phyloP scores from a whole-genome alignment of 2,888 invertebrate species.

The Microchrysa polita region DNA sequence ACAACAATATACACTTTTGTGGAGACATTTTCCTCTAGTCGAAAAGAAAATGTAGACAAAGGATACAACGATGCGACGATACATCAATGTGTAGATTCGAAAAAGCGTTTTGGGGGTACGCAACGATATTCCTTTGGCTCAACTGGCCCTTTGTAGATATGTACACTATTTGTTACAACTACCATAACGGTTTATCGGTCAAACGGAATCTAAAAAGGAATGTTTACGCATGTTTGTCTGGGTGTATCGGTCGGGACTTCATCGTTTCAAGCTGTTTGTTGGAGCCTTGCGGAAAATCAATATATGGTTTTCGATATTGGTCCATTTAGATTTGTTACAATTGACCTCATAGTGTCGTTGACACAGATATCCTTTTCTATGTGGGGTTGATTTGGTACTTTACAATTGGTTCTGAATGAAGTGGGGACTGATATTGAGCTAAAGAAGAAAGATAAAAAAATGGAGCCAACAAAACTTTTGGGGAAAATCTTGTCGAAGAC shows the following conservation, averaged over 20 bases:
- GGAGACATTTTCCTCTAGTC: not conserved
- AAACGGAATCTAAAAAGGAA: not conserved
- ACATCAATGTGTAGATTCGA: too few relatives aligned
- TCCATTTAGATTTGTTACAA: slow-evolving; percentile 5
- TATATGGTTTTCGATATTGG: not conserved
- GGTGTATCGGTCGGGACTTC: not conserved
- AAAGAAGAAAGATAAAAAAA: too few relatives aligned
- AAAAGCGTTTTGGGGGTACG: too few relatives aligned
- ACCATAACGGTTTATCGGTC: not conserved
- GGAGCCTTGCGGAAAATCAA: too few relatives aligned
- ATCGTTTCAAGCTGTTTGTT: not conserved
- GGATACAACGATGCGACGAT: too few relatives aligned
- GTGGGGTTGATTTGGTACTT: not conserved
- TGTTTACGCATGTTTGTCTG: not conserved
- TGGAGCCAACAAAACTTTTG: too few relatives aligned
- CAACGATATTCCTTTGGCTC: not conserved
- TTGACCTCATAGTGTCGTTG: not conserved
- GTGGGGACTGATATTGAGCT: too few relatives aligned
- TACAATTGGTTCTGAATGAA: slow-evolving; percentile 15
- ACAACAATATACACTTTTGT: slow-evolving; percentile 1
- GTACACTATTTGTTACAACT: not conserved
- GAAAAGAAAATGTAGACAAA: not conserved
- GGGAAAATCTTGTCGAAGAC: not conserved
- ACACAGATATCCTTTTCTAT: slow-evolving; percentile 5
- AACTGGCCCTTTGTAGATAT: not conserved